Evolutionary conservation across 64 coral and sea anemone genomes (phyloP).

Genomic region (Pocillopora verrucosa): DNA sequence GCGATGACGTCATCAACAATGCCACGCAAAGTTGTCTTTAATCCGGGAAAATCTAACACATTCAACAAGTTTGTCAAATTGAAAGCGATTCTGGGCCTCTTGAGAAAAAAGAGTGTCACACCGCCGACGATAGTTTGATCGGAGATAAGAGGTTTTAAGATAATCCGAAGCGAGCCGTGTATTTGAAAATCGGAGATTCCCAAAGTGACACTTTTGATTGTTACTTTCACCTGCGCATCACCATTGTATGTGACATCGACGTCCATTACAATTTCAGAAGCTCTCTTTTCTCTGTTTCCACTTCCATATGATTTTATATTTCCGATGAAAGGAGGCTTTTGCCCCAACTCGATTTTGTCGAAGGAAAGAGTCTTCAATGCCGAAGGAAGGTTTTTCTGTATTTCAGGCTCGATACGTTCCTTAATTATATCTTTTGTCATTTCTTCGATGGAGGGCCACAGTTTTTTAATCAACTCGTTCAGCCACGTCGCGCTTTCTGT

Average conservation of each 20-base stretch:
- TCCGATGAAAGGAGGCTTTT: slow-evolving; percentile 63
- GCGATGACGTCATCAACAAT: slow-evolving; percentile 91
- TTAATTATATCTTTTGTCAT: slow-evolving; percentile 71
- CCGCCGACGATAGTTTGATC: slow-evolving; percentile 69
- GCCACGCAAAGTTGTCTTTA: slow-evolving; percentile 79
- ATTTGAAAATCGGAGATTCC: slow-evolving; percentile 89
- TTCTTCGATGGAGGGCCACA: slow-evolving; percentile 80
- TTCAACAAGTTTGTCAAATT: slow-evolving; percentile 92
- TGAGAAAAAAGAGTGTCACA: slow-evolving; percentile 86
- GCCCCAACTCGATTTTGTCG: slow-evolving; percentile 69
- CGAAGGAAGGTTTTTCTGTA: slow-evolving; percentile 74
- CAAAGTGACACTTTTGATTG: slow-evolving; percentile 69
- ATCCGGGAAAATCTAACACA: slow-evolving; percentile 89
- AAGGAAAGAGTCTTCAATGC: slow-evolving; percentile 66
- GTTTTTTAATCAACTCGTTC: slow-evolving; percentile 74
- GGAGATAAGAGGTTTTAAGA: slow-evolving; percentile 81
- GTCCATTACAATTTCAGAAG: slow-evolving; percentile 85
- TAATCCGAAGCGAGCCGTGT: slow-evolving; percentile 75
- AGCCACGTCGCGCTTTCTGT: slow-evolving; percentile 70
- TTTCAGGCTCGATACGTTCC: slow-evolving; percentile 67
- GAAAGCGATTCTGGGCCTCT: slow-evolving; percentile 82
- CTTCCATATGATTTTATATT: slow-evolving; percentile 56
- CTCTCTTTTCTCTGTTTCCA: background rate
- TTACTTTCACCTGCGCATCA: slow-evolving; percentile 78
- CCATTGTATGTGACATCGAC: slow-evolving; percentile 75